Evolutionary conservation across 2,113 vertebrate species (phyloP).

Genomic region (Eubucco bourcierii): DNA sequence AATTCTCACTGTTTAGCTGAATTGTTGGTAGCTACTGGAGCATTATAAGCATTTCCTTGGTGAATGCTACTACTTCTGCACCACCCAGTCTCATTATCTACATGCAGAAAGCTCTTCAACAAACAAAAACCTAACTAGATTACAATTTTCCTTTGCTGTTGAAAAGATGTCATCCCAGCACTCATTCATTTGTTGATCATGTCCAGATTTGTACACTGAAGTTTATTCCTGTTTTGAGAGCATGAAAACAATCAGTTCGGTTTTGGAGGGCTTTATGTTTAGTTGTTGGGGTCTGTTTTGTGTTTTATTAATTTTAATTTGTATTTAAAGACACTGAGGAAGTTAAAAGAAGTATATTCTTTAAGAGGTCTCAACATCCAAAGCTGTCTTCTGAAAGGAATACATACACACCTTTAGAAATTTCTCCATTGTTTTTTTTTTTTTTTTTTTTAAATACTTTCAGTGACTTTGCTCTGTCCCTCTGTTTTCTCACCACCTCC

Average conservation of each 20-base stretch:
- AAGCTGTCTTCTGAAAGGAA: background rate
- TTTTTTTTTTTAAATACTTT: too few relatives aligned
- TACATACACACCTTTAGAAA: background rate
- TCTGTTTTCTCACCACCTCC: background rate
- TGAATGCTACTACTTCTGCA: background rate
- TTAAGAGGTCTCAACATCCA: background rate
- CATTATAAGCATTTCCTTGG: background rate
- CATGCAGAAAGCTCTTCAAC: background rate
- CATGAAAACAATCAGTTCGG: background rate
- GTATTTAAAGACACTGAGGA: background rate
- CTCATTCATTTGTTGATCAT: background rate
- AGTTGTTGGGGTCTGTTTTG: background rate
- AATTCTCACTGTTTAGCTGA: background rate
- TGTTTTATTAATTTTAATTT: background rate
- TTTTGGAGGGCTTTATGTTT: background rate
- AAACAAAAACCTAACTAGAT: background rate
- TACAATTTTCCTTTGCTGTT: background rate
- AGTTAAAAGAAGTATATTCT: background rate
- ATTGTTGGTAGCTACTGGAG: background rate
- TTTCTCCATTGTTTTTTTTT: background rate
- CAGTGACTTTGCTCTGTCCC: background rate
- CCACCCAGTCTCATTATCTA: background rate
- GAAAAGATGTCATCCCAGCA: background rate
- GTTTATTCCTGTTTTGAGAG: background rate
- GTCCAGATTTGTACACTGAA: background rate